Conservation (phyloP, 2,888 invertebrate genomes). For the Lypha dubia region DNA sequence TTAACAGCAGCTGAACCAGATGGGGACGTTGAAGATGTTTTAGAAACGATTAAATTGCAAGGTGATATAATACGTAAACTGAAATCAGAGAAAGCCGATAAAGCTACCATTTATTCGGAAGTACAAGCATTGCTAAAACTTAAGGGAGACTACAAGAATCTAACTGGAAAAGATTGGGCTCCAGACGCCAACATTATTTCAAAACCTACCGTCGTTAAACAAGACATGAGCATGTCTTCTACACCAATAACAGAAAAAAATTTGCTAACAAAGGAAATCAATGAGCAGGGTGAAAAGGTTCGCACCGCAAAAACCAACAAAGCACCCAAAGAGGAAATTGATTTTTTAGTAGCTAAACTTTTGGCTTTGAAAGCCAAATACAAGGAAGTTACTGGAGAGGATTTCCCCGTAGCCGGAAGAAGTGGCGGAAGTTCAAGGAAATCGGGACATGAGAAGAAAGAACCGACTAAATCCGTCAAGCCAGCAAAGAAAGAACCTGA, state of each 20-base stretch:
- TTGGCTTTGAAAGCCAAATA: conserved; percentile 86
- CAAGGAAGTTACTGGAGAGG: conserved; percentile 84
- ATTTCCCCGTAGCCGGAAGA: conserved; percentile 83
- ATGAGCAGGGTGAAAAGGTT: conserved; percentile 86
- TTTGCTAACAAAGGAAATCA: conserved; percentile 84
- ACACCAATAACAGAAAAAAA: conserved; percentile 75
- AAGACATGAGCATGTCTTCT: conserved; percentile 71
- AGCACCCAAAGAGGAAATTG: conserved; percentile 84
- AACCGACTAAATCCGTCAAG: conserved; percentile 76
- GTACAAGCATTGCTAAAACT: conserved; percentile 84
- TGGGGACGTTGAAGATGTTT: conserved; percentile 76
- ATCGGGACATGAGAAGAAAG: conserved; percentile 78
- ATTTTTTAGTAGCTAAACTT: conserved; percentile 84
- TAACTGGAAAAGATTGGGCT: conserved; percentile 84
- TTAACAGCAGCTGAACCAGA: conserved; percentile 73
- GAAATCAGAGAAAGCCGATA: conserved; percentile 84
- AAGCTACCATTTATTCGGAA: conserved; percentile 84
- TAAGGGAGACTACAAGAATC: conserved; percentile 86
- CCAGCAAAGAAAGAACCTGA: conserved; percentile 82
- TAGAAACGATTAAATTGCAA: conserved; percentile 84
- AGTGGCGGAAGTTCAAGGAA: conserved; percentile 80
- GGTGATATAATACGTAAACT: conserved; percentile 86
- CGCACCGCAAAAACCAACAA: conserved; percentile 85
- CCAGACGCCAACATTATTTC: conserved; percentile 78
- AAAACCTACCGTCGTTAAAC: conserved; percentile 49